Evolutionary conservation across 1,140 invertebrate species (phyloP).

Genomic region (Lycorma delicatula): DNA sequence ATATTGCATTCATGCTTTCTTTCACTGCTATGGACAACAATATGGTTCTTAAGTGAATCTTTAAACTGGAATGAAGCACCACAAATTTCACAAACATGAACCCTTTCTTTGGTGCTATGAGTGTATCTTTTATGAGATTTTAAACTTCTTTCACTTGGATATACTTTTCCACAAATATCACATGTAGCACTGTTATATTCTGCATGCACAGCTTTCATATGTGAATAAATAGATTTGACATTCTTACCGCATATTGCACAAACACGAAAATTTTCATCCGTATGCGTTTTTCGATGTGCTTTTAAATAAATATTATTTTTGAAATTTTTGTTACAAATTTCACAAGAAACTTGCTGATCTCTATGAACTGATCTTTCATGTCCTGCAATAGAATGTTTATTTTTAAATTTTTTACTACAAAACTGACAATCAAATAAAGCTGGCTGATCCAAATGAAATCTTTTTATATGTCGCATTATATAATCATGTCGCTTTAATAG

Average conservation of each 20-base stretch:
- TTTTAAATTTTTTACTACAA: conserved; percentile 37
- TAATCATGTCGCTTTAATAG: conserved; percentile 75
- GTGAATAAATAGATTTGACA: too few relatives aligned
- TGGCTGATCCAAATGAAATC: conserved; percentile 4
- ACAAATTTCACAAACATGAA: conserved; percentile 16
- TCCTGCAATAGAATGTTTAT: conserved; percentile 38
- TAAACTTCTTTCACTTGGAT: not conserved
- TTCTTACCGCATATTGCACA: too few relatives aligned
- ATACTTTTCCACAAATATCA: conserved; percentile 21
- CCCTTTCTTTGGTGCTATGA: not conserved
- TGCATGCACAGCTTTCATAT: too few relatives aligned
- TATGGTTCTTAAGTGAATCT: conserved; percentile 28
- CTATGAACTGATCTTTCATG: conserved; percentile 37
- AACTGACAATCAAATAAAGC: conserved; percentile 12
- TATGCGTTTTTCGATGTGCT: too few relatives aligned
- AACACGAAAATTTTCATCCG: too few relatives aligned
- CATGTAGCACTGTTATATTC: conserved; percentile 15
- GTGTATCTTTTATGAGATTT: conserved; percentile 5
- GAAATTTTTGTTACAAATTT: too few relatives aligned
- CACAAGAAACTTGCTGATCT: not conserved
- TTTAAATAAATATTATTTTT: too few relatives aligned
- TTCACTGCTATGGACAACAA: conserved; percentile 34
- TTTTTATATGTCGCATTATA: conserved; percentile 2
- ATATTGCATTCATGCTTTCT: conserved; percentile 37
- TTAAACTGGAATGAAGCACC: conserved; percentile 14